Evolutionary conservation across 2,797 vertebrate genomes (phyloP).

Genomic region (Eremophila alpestris): DNA sequence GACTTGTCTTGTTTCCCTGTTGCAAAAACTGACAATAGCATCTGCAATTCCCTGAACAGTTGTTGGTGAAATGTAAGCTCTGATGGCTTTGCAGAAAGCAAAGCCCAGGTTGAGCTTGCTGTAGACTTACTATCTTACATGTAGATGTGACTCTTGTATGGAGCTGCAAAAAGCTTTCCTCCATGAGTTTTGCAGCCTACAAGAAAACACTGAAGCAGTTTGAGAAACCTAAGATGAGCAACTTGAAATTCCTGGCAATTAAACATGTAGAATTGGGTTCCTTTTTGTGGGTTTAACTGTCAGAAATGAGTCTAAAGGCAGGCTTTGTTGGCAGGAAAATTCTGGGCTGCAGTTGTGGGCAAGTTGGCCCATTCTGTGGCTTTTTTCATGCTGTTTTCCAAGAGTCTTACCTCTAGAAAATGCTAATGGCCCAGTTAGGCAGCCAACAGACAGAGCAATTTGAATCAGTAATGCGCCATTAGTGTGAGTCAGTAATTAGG

Average conservation of each 20-base stretch:
- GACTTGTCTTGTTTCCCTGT: not conserved
- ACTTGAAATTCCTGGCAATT: not conserved
- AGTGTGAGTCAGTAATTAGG: conserved; percentile 37
- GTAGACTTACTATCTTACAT: accelerated
- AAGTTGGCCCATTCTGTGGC: not conserved
- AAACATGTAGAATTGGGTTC: not conserved
- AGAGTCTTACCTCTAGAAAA: conserved; percentile 27
- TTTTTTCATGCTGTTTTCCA: not conserved
- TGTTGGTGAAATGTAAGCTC: not conserved
- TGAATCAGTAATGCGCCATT: conserved; percentile 35
- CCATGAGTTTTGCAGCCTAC: not conserved
- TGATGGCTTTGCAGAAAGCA: not conserved
- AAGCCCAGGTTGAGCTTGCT: not conserved
- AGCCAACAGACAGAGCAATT: conserved; percentile 19
- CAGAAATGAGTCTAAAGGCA: not conserved
- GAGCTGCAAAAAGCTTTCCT: not conserved
- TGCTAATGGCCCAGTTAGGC: not conserved
- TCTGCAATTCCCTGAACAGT: not conserved
- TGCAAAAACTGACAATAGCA: not conserved
- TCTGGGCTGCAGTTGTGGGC: not conserved
- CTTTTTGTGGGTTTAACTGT: not conserved
- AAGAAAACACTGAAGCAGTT: not conserved
- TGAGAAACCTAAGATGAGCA: not conserved
- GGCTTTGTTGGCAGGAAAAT: not conserved
- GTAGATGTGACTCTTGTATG: not conserved